phyloP scores from a whole-genome alignment of 2,888 invertebrate species.

The Dynastes grantii region DNA sequence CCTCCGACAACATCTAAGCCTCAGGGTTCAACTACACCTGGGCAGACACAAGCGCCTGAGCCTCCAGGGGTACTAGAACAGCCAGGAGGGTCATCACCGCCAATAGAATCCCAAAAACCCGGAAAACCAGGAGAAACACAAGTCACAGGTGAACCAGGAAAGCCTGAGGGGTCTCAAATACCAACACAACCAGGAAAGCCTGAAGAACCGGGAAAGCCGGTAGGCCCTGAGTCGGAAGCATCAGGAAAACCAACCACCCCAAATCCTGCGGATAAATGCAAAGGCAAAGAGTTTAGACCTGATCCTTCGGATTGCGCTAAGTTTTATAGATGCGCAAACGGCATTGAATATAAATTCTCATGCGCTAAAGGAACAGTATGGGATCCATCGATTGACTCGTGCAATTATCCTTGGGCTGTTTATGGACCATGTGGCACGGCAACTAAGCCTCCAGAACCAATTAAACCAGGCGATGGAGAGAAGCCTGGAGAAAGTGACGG shows the following conservation, averaged over 20 bases:
- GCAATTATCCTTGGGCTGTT: constrained; percentile 49
- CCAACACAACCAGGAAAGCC: constrained; percentile 77
- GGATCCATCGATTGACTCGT: constrained; percentile 49
- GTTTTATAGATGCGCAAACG: constrained; percentile 84
- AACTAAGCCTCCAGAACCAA: constrained; percentile 37
- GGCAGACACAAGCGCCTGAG: constrained; percentile 40
- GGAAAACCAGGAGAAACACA: constrained; percentile 68
- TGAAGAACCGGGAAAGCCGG: constrained; percentile 64
- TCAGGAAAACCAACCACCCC: constrained; percentile 42
- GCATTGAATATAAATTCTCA: constrained; percentile 76
- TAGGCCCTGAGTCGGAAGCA: constrained; percentile 46
- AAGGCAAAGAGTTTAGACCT: constrained; percentile 80
- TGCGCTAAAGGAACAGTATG: constrained; percentile 80
- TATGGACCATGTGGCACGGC: constrained; percentile 53
- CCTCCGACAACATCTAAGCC: not conserved
- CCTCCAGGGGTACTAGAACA: too few species aligned
- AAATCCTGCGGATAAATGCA: constrained; percentile 67
- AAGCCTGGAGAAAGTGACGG: constrained; percentile 58
- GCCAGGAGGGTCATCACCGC: too few species aligned
- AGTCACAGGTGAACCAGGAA: constrained; percentile 54
- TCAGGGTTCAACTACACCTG: constrained; percentile 32
- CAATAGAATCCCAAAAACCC: too few species aligned
- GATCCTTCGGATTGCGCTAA: constrained; percentile 80
- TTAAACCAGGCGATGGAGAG: constrained; percentile 30
- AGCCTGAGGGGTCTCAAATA: constrained; percentile 78